Base-by-base conservation (phyloP, 1,140 invertebrate genomes). In the Saccostrea glomerata region DNA sequence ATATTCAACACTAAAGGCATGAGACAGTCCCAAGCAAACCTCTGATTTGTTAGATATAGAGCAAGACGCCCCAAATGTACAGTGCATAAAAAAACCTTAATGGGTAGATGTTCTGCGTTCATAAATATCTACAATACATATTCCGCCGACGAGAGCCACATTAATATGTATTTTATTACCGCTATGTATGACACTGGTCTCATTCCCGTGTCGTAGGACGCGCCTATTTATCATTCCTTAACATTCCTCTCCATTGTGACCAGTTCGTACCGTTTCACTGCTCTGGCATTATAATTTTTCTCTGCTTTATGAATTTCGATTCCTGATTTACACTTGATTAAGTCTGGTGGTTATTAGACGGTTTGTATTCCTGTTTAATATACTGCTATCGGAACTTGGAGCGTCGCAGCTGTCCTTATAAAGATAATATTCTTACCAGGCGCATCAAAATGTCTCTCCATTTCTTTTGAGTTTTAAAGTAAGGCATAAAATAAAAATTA, bases 281-380 rank as follows among this genome's bases (percentile, higher is more conserved):
- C 70, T 15, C 70, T 36, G 70, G 25, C 30, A 77, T 25, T 30
- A 77, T 77, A 30, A 77, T 36, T 77, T 73, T 25, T 36, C 70
- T 13, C 23, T 11, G 11, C 23, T 77, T 77, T 77, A 25, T 36
- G 70, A 77, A 77, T 77, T 77, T 77, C 25, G 70, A 77, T 63
- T 63, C 58, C n/a, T 36, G 30, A 77, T 77, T 77, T 30, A 25
- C 70, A 77, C 70, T 77, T 77, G 25, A 77, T 77, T 77, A 77
- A 77, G 25, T 25, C 11, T 30, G 70, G 30, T 63, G 15, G 11
- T 36, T 77, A 30, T 25, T 23, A 13, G 23, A 77, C 30, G 30
- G 70, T 77, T 30, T 25, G 70, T 13, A 25, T 77, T 36, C 23
- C 23, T 15, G 70, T 77, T 73, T 77, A 77, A 20, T 20, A 63